phyloP scores from a whole-genome alignment of 2,797 vertebrate species.

The Helostoma temminkii region DNA sequence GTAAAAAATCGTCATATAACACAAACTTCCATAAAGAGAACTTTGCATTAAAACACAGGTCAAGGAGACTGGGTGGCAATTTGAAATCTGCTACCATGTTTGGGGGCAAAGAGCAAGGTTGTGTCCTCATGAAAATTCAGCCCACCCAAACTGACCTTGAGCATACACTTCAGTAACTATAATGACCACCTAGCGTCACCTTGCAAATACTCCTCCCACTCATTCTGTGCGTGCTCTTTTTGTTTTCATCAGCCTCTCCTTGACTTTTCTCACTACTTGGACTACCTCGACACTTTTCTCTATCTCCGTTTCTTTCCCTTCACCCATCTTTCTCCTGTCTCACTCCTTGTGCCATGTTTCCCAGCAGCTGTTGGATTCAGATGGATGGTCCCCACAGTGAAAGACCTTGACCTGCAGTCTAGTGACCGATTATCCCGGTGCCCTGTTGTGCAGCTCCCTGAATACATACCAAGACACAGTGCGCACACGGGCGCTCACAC shows the following conservation, averaged over 20 bases:
- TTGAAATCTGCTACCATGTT: constrained; percentile 43
- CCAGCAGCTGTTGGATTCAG: constrained; percentile 80
- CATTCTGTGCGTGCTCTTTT: constrained; percentile 54
- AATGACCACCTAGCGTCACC: constrained; percentile 35
- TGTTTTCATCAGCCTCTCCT: too few species aligned
- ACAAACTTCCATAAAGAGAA: neutral
- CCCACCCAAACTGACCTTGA: constrained; percentile 57
- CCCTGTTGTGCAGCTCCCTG: constrained; percentile 64
- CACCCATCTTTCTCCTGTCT: constrained; percentile 48
- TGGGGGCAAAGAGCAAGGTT: constrained; percentile 52
- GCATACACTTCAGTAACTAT: constrained; percentile 38
- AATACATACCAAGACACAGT: constrained; percentile 55
- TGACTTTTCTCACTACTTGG: constrained; percentile 62
- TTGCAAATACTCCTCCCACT: constrained; percentile 39
- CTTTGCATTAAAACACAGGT: constrained; percentile 15
- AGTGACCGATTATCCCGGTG: constrained; percentile 81
- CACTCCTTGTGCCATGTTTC: constrained; percentile 55
- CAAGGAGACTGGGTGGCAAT: constrained; percentile 42
- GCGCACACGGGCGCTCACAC: constrained; percentile 29
- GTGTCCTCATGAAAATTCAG: constrained; percentile 49
- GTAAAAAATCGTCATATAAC: constrained; percentile 5
- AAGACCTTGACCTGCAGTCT: constrained; percentile 78
- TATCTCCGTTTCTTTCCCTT: constrained; percentile 12
- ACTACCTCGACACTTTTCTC: constrained; percentile 28
- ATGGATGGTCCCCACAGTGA: constrained; percentile 77